Conservation (phyloP, 2,888 invertebrate genomes). For the Panopea generosa region DNA sequence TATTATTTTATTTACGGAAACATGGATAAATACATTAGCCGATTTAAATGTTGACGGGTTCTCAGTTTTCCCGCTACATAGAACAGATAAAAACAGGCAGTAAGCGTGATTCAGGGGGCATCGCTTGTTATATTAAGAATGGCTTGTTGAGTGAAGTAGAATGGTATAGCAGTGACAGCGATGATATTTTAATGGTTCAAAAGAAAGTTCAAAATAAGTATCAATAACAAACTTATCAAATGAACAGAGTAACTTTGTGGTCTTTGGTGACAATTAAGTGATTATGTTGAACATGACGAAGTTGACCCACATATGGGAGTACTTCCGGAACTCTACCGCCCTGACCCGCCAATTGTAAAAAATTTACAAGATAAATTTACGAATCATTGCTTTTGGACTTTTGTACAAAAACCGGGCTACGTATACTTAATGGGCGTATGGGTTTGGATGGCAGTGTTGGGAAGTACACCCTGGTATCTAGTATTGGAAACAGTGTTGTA, state of each 20-base stretch:
- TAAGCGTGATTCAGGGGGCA: constrained; percentile 4
- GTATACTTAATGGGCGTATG: constrained; percentile 9
- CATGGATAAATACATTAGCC: background rate
- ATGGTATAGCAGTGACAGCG: too few species aligned
- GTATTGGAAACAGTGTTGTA: background rate
- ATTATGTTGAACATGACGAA: constrained; percentile 12
- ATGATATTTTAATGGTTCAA: background rate
- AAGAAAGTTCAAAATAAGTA: background rate
- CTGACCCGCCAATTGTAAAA: too few species aligned
- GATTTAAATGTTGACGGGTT: constrained; percentile 1
- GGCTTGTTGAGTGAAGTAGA: too few species aligned
- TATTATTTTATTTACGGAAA: constrained; percentile 10
- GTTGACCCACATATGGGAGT: constrained; percentile 4
- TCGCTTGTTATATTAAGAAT: constrained; percentile 4
- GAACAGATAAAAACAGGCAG: background rate
- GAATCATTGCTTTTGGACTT: constrained; percentile 9
- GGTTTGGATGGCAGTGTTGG: background rate
- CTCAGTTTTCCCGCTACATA: background rate
- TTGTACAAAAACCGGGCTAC: background rate
- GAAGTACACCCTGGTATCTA: constrained; percentile 1
- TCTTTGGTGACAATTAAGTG: constrained; percentile 2
- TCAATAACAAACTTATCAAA: background rate
- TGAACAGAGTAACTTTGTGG: background rate
- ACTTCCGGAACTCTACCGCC: constrained; percentile 11
- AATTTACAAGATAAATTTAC: background rate